Evolutionary conservation across 2,888 invertebrate genomes (phyloP).

Genomic region (Helleia helle): DNA sequence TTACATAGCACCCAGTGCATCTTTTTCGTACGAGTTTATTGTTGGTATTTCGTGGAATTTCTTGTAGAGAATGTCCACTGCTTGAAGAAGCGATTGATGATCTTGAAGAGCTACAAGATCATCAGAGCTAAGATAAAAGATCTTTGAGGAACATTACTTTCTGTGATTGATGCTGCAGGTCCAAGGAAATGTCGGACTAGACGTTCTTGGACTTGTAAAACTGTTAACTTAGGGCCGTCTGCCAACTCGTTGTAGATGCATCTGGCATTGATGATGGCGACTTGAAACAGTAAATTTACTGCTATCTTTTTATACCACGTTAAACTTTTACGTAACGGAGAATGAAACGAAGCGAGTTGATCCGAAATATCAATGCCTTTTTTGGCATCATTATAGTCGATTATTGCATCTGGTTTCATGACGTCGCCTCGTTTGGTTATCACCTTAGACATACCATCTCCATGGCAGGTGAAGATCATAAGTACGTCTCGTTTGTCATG

Average conservation of each 20-base stretch:
- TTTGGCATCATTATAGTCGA: conserved; percentile 21
- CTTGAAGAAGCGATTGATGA: conserved; percentile 16
- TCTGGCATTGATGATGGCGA: too few species aligned
- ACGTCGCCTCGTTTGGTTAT: conserved; percentile 13
- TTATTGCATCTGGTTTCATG: conserved; percentile 13
- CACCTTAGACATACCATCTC: conserved; percentile 15
- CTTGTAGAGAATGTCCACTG: conserved; percentile 14
- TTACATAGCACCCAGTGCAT: conserved; percentile 22
- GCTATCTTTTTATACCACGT: conserved; percentile 20
- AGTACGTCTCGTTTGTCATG: conserved; percentile 20
- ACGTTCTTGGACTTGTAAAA: conserved; percentile 20
- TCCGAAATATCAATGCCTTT: conserved; percentile 21
- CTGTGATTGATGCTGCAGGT: conserved; percentile 16
- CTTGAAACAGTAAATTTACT: conserved; percentile 18
- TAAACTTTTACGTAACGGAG: conserved; percentile 19
- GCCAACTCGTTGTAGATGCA: conserved; percentile 14
- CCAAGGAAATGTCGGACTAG: conserved; percentile 12
- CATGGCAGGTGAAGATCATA: conserved; percentile 22
- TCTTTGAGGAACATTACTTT: conserved; percentile 14
- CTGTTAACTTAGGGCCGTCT: conserved; percentile 15
- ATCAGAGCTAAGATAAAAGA: conserved; percentile 12
- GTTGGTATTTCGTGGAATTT: conserved; percentile 18
- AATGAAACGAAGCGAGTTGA: conserved; percentile 18
- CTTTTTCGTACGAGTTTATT: conserved; percentile 17
- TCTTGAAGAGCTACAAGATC: conserved; percentile 17